Conservation (phyloP, 2,797 vertebrate species). For the Sebastes vulpes region DNA sequence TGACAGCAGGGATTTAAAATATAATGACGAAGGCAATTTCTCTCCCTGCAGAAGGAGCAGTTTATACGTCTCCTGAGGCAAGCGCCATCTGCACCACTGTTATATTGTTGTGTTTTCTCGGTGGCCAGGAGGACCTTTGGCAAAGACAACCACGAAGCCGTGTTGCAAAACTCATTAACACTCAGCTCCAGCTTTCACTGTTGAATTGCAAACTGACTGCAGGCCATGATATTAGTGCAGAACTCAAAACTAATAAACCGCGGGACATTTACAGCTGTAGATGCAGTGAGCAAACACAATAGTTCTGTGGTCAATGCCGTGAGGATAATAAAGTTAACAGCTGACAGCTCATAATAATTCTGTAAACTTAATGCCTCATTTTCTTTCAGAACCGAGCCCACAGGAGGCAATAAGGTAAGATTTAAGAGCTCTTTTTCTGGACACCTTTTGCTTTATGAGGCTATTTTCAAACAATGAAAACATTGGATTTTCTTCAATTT, state of each 20-base stretch:
- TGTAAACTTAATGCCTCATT: constrained; percentile 24
- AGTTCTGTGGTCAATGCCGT: constrained; percentile 30
- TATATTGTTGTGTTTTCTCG: constrained; percentile 40
- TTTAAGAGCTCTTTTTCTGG: background rate
- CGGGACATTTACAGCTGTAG: constrained; percentile 41
- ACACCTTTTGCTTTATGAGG: background rate
- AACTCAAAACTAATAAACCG: constrained; percentile 57
- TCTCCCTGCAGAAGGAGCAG: constrained; percentile 31
- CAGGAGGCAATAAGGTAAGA: constrained; percentile 85
- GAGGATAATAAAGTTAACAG: constrained; percentile 42
- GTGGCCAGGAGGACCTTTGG: constrained; percentile 54
- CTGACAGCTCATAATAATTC: constrained; percentile 24
- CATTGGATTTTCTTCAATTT: background rate
- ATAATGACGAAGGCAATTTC: constrained; percentile 49
- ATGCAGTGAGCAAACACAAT: constrained; percentile 23
- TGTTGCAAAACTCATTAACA: constrained; percentile 74
- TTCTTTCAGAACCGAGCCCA: constrained; percentile 77
- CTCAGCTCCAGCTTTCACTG: constrained; percentile 54
- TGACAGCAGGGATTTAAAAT: constrained; percentile 56
- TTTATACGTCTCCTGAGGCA: constrained; percentile 57
- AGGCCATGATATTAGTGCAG: constrained; percentile 54
- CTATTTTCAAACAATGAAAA: constrained; percentile 13
- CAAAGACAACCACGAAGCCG: constrained; percentile 50
- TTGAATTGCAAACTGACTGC: constrained; percentile 46
- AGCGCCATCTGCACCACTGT: constrained; percentile 61